These are phyloP conservation scores for Pitta sordida DNA, from an alignment of 2,113 vertebrate genomes.

Conservation along the genomic window DNA sequence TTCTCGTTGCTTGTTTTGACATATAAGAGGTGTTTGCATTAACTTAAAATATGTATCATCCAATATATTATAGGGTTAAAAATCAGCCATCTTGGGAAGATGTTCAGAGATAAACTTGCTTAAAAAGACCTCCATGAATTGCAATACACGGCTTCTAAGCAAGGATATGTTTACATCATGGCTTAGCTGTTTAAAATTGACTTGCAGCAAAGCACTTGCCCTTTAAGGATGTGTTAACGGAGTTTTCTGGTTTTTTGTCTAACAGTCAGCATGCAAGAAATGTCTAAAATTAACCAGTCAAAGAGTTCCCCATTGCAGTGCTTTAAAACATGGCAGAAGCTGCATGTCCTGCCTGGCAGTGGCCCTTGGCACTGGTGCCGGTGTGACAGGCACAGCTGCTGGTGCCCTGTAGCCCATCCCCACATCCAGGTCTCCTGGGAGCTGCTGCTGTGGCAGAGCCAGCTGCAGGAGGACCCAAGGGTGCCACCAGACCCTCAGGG, in stretches of 20 bases:
- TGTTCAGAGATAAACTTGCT: neutral
- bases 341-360: neutral
- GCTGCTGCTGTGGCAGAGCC: neutral
- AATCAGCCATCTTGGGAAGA: neutral
- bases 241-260: neutral
- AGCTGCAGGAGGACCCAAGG: neutral
- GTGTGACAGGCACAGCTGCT: fast-evolving
- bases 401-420: neutral
- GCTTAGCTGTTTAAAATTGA: neutral
- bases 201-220: neutral
- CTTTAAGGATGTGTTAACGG: neutral
- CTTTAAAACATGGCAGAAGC: neutral
- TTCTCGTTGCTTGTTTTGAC: neutral
- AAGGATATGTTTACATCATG: neutral
- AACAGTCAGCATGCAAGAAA: neutral
- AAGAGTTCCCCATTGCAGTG: neutral
- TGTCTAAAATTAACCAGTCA: neutral
- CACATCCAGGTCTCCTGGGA: neutral
- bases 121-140: neutral
- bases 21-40: neutral
- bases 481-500: neutral
- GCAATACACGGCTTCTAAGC: neutral
- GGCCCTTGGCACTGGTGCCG: fast-evolving
- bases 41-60: neutral
- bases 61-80: neutral